Percentiles rank a stretch among this genome's conserved stretches.
Evolutionary conservation across 1,140 invertebrate genomes (phyloP).

Genomic region (Pseudomyrmex cubaensis): DNA sequence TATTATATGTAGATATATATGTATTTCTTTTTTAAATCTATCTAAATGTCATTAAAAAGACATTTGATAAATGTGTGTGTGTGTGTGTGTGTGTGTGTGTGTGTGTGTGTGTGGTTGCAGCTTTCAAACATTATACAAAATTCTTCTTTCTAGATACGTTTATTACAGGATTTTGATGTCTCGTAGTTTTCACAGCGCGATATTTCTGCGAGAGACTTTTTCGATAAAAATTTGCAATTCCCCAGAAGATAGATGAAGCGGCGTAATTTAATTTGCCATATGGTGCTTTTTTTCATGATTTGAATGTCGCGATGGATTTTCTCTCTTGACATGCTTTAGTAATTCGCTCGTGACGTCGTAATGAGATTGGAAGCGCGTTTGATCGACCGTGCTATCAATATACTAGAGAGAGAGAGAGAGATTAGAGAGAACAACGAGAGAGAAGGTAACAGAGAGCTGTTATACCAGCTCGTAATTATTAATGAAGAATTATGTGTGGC

Average conservation of each 20-base stretch:
- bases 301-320: slow-evolving; percentile 47
- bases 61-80: neutral
- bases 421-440: neutral
- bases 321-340: slow-evolving; percentile 20
- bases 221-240: slow-evolving; percentile 33
- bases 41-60: no score
- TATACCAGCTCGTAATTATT: slow-evolving; percentile 32
- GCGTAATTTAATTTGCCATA: slow-evolving; percentile 44
- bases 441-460: neutral
- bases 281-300: slow-evolving; percentile 42
- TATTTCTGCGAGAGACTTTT: slow-evolving; percentile 38
- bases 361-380: slow-evolving; percentile 56
- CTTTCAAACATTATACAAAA: slow-evolving; percentile 15
- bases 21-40: neutral
- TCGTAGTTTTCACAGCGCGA: slow-evolving; percentile 3
- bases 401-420: slow-evolving; percentile 69
- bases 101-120: no score
- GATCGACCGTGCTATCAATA: slow-evolving; percentile 62
- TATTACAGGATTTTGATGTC: slow-evolving; percentile 16
- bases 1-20: neutral
- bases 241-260: slow-evolving; percentile 28
- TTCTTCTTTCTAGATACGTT: neutral
- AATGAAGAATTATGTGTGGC: slow-evolving; percentile 29
- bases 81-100: no score
- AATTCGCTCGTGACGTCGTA: slow-evolving; percentile 40